Evolutionary conservation across 2,797 vertebrate species (phyloP).

Genomic region (Acrocephalus scirpaceus): DNA sequence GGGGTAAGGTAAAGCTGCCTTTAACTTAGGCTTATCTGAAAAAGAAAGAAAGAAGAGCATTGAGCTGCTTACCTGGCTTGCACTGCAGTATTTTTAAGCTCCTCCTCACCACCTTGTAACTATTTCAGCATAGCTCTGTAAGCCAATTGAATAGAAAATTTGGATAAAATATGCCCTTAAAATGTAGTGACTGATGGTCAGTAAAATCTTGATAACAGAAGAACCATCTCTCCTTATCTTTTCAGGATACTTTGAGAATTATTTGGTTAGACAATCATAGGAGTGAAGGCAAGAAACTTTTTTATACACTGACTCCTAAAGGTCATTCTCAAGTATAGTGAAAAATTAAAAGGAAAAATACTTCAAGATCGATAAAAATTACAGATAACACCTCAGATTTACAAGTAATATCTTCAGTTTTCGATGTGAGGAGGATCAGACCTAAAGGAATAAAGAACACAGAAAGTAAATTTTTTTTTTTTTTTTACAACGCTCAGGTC

Average conservation of each 20-base stretch:
- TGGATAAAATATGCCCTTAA: conserved; percentile 54
- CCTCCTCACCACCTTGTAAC: conserved; percentile 22
- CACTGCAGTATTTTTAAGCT: background rate
- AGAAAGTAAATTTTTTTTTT: background rate
- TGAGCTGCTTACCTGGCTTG: background rate
- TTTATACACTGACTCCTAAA: background rate
- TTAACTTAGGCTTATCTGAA: background rate
- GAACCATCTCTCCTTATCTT: conserved; percentile 28
- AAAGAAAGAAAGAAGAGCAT: background rate
- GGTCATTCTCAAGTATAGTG: background rate
- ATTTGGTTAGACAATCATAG: background rate
- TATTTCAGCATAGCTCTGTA: conserved; percentile 58
- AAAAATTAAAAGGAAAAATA: background rate
- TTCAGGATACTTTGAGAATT: background rate
- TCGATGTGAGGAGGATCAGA: background rate
- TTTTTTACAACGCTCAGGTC: background rate
- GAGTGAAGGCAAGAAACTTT: background rate
- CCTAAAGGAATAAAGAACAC: background rate
- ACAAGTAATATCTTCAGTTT: background rate
- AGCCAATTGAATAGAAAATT: conserved; percentile 59
- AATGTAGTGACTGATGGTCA: conserved; percentile 56
- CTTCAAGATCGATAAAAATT: background rate
- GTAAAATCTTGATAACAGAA: background rate
- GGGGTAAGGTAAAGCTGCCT: background rate
- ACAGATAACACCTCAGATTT: background rate